Base-by-base conservation (phyloP, 2,797 vertebrate species). In the Callimico goeldii region DNA sequence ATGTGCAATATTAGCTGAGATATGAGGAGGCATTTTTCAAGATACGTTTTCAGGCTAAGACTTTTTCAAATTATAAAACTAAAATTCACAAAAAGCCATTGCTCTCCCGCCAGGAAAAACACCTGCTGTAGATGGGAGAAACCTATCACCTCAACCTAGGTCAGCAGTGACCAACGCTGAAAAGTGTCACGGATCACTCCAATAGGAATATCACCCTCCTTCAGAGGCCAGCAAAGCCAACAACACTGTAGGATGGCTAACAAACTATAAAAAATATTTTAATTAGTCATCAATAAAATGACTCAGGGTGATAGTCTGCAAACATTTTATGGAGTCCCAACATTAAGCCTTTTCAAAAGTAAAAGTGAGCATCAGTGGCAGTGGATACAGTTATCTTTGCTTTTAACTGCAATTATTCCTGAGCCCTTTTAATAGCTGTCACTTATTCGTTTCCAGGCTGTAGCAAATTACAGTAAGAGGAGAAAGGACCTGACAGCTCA, bases 341-440 rank as follows among this genome's bases (percentile, higher is more conserved):
- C n/a, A 55, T 33, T 52, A 41, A 86, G 67, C 17, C 70, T 28
- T 61, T 87, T 50, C 70, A 3, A 5, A n/a, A 72, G 22, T 5
- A 79, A 80, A 89, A 85, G 64, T 24, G 30, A 52, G 55, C 39
- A 0, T 43, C 92, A 58, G 70, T 17, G 80, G 79, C 8, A 86
- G 58, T 30, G 67, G 80, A n/a, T 79, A 28, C 1, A 85, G 73
- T 70, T 52, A 85, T 81, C 77, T 97, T 96, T 20, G 72, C 80
- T 93, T 97, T 93, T 75, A 88, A 80, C 87, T 81, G 87, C 73
- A 94, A 90, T 94, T 91, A 96, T 85, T 94, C 91, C 57, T 88
- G 67, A 87, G 76, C 87, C 93, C 61, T 94, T 77, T 94, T 61
- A 92, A 75, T 79, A 94, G 64, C 84, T 95, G 96, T 96, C 91